Base-by-base conservation (phyloP, 1,140 invertebrate genomes). In the Lepidurus couesii region DNA sequence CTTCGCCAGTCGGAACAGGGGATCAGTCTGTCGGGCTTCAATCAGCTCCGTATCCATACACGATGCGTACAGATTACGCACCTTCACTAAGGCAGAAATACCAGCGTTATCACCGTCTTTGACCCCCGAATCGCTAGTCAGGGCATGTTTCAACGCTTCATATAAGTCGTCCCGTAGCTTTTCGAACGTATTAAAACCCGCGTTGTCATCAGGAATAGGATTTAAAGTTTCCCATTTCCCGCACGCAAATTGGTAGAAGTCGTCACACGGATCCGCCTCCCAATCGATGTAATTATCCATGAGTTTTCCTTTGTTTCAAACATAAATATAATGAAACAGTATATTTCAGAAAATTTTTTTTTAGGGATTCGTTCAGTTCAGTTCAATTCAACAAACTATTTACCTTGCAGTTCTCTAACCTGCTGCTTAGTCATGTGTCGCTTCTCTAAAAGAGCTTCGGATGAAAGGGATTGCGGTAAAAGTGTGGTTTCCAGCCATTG, bases 161-260 rank as follows among this genome's bases (percentile, higher is more conserved):
- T 93, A 91, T 26, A 94, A 85, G 75, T 91, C 92, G 85, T 93
- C 92, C 76, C 92, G 87, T 44, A 94, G 85, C 85, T 93, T 91
- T 85, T 93, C 92, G 84, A 94, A 94, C 0, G 92, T 94, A 82
- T 94, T 92, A 80, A 90, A 93, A 76, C 90, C 91, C 34, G 91
- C 90, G 84, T 92, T 92, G 83, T 94, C 93, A 81, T 90, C 91
- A 6, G 95, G 95, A 80, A 96, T 95, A 0, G 92, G 92, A 86
- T 96, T 93, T 73, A 90, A 86, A 42, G 89, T 88, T 42, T 91
- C 89, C 94, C 94, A 96, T 81, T 93, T 93, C 16, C 94, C 94
- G 53, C 95, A 97, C 0, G 94, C 91, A 82, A 91, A 97, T 82
- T 93, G 89, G 84, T 96, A 97, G 84, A 97, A 98, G 84, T 98